These are phyloP conservation scores for Pollimyrus isidori DNA, from an alignment of 2,113 vertebrate genomes.

Conservation along the genomic window DNA sequence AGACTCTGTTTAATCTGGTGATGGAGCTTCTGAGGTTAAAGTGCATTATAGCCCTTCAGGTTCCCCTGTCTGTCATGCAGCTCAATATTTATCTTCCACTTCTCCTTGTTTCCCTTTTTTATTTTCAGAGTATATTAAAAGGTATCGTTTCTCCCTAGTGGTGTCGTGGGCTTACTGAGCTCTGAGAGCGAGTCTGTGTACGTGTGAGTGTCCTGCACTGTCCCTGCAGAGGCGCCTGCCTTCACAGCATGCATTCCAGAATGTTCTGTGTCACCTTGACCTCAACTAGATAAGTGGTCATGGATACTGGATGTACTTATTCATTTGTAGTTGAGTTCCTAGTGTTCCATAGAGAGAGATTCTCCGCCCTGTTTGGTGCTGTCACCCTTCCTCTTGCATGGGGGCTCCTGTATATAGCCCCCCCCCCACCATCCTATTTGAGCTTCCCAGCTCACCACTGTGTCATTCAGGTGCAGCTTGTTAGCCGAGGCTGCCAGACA, in stretches of 20 bases:
- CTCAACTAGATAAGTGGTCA: background rate
- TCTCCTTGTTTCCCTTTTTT: background rate
- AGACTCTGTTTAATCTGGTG: background rate
- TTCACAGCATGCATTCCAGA: background rate
- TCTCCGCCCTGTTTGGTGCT: background rate
- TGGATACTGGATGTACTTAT: background rate
- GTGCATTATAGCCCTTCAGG: background rate
- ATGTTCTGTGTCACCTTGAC: background rate
- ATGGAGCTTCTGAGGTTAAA: background rate
- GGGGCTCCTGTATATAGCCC: background rate
- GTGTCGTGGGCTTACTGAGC: background rate
- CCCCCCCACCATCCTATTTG: background rate
- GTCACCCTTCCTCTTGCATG: background rate
- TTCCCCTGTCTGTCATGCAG: background rate
- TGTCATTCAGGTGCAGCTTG: background rate
- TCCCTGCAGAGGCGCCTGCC: background rate
- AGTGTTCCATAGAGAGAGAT: background rate
- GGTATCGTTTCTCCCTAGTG: background rate
- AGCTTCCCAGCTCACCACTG: background rate
- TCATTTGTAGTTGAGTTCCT: background rate
- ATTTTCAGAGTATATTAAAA: conserved; percentile 8
- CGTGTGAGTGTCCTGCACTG: background rate
- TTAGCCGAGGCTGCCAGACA: background rate
- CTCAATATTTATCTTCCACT: background rate
- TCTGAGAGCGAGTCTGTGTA: background rate